These are phyloP conservation scores for Sarcophilus harrisii DNA, from an alignment of 2,797 vertebrate species.

Conservation along the genomic window DNA sequence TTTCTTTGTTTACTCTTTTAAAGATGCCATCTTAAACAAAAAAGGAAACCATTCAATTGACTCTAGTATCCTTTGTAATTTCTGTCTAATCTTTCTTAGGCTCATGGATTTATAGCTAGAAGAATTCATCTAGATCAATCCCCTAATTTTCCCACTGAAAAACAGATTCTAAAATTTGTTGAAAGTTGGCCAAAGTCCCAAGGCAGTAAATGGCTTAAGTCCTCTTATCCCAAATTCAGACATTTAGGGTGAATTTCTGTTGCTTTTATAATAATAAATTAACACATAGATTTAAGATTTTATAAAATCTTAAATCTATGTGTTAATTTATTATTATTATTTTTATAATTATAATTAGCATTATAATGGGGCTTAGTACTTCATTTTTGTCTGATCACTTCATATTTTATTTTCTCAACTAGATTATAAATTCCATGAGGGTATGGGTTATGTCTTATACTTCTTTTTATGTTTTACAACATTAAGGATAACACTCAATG, in stretches of 20 bases:
- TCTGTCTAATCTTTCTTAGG: not conserved
- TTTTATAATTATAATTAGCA: too few relatives aligned
- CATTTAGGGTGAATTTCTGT: not conserved
- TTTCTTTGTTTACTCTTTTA: not conserved
- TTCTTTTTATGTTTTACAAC: not conserved
- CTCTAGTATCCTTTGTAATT: not conserved
- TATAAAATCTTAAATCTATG: too few relatives aligned
- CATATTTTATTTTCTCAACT: conserved; percentile 4
- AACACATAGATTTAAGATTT: not conserved
- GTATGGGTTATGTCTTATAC: not conserved
- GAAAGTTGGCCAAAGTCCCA: not conserved
- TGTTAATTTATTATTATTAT: too few relatives aligned
- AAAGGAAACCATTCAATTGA: not conserved
- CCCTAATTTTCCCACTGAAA: not conserved
- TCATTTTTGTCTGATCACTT: not conserved
- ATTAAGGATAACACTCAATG: not conserved
- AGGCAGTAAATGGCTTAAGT: not conserved
- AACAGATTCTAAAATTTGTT: not conserved
- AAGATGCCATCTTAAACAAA: not conserved
- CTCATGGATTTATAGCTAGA: not conserved
- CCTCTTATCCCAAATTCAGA: not conserved
- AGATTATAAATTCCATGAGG: not conserved
- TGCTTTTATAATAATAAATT: not conserved
- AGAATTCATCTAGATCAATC: not conserved
- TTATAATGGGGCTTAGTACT: not conserved